Evolutionary conservation across 2,113 vertebrate species (phyloP).

Genomic region (Aspiorhynchus laticeps): DNA sequence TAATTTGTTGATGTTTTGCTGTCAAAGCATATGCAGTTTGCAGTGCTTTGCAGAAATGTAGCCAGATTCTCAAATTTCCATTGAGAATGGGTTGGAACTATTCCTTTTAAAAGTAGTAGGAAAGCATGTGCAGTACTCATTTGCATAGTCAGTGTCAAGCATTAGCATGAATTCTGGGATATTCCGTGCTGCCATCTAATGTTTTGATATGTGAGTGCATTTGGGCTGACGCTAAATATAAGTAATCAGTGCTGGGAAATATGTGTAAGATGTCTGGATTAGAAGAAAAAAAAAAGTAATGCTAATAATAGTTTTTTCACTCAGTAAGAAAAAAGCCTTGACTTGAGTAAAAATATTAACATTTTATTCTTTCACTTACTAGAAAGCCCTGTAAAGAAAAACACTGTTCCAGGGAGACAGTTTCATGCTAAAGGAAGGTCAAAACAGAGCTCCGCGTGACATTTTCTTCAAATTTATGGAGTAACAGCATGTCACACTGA

Average conservation of each 20-base stretch:
- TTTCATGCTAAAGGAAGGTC: conserved; percentile 34
- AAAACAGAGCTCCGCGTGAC: neutral
- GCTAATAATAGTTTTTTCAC: conserved; percentile 10
- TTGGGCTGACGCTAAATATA: neutral
- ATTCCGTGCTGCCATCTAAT: conserved; percentile 47
- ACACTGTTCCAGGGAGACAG: conserved; percentile 2
- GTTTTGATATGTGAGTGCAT: conserved; percentile 43
- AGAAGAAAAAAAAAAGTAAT: neutral
- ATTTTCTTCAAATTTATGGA: conserved; percentile 25
- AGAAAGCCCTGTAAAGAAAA: conserved; percentile 4
- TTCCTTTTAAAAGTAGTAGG: conserved; percentile 6
- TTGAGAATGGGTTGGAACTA: neutral
- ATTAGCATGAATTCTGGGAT: neutral
- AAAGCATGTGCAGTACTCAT: neutral
- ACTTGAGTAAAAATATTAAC: conserved; percentile 7
- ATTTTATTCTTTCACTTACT: conserved; percentile 12
- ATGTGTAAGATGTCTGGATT: neutral
- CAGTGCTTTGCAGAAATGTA: neutral
- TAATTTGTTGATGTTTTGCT: neutral
- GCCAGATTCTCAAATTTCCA: neutral
- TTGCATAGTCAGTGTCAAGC: conserved; percentile 35
- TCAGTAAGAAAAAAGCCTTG: neutral
- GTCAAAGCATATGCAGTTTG: neutral
- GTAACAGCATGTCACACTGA: conserved; percentile 18
- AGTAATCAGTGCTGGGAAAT: neutral